A percentile compares a stretch with the other conserved stretches of the same genome.
phyloP scores from a whole-genome alignment of 2,888 invertebrate genomes.

The Embidobia sp. region DNA sequence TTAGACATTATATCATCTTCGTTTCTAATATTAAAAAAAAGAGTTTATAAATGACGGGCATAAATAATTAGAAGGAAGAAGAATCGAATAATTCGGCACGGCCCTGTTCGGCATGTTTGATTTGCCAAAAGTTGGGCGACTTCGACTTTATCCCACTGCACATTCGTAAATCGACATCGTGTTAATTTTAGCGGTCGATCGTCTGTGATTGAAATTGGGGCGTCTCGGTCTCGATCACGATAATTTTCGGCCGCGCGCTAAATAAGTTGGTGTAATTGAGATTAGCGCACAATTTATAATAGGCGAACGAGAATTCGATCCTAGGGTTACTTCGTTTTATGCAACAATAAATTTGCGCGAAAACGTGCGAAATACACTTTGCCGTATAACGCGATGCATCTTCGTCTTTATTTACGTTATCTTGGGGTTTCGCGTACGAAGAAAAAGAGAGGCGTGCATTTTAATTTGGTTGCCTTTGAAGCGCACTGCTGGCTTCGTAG shows the following conservation, averaged over 20 bases:
- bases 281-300: slow-evolving; percentile 52
- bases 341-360: slow-evolving; percentile 53
- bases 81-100: too few relatives aligned
- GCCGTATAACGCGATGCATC: slow-evolving; percentile 49
- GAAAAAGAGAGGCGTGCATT: slow-evolving; percentile 57
- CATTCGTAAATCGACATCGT: slow-evolving; percentile 15
- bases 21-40: too few relatives aligned
- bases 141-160: slow-evolving; percentile 25
- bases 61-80: too few relatives aligned
- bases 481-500: slow-evolving; percentile 55
- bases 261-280: slow-evolving; percentile 39
- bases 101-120: too few relatives aligned
- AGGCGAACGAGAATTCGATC: slow-evolving; percentile 16
- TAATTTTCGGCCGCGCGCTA: not conserved
- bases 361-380: slow-evolving; percentile 57
- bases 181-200: slow-evolving; percentile 61
- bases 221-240: slow-evolving; percentile 16
- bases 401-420: slow-evolving; percentile 65
- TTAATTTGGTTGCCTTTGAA: slow-evolving; percentile 62
- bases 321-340: slow-evolving; percentile 17
- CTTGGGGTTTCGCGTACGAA: slow-evolving; percentile 23
- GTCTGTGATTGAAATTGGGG: slow-evolving; percentile 25
- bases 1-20: too few relatives aligned
- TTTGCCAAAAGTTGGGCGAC: slow-evolving; percentile 61
- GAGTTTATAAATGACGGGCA: too few relatives aligned